Base-by-base conservation (phyloP, 2,888 invertebrate genomes). In the Mesodorylaimus sp. region DNA sequence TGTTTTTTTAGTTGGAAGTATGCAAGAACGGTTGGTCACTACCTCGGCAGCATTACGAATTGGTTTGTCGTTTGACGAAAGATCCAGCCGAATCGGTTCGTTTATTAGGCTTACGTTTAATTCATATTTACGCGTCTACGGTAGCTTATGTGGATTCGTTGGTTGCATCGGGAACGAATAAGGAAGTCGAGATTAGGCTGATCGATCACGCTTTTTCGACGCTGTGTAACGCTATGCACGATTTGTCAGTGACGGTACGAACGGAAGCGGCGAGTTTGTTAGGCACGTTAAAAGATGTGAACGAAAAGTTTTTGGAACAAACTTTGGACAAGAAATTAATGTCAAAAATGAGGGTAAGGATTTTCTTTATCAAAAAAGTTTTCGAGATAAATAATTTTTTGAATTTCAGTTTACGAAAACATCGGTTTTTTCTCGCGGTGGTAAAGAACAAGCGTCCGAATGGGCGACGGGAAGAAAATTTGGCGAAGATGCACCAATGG, bases 271-370 rank as follows among this genome's bases (percentile, higher is more conserved):
- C 66, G 2, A 54, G 53, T 38, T 53, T 63, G 23, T 38, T 60
- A 50, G 58, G 56, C 42, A 49, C 45, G 38, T 10, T 95, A 75
- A 78, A 79, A 45, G 76, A 76, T 47, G 93, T 97, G 2, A 83
- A 88, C 50, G 78, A 81, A 44, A 77, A 81, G 53, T 91, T 89
- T 69, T 74, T 97, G 48, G 80, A 87, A 63, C 95, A 97, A 71
- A 95, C 95, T 0, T 71, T 97, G 32, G 95, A 97, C 66, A 97
- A 97, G 69, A 95, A 95, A 65, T 76, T 91, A 25, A 89, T 91
- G 87, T 85, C 86, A 47, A 84, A 88, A 63, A 81, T 89, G 79
- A 79, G 83, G 74, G 83, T 83, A 68, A 62, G 67, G 62, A 26
- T 32, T 26, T 42, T 49, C 28, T 28, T 36, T 39, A 25, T n/a